These are phyloP conservation scores for Nibea albiflora DNA, from an alignment of 2,113 vertebrate species.

Conservation along the genomic window DNA sequence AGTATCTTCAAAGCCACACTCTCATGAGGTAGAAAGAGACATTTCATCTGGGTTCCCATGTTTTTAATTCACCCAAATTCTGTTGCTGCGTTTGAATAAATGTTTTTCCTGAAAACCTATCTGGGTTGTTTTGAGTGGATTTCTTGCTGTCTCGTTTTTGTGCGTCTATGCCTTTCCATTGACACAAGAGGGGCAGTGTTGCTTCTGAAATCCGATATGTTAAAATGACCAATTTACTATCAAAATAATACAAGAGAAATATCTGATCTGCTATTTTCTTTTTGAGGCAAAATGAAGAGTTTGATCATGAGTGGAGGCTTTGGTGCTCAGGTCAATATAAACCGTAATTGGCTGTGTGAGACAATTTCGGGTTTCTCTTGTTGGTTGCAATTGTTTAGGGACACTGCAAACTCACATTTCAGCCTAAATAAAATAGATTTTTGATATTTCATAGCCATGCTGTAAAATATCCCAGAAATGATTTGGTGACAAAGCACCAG, in stretches of 20 bases:
- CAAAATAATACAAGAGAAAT: neutral
- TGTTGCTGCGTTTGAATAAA: conserved; percentile 76
- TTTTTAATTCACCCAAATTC: conserved; percentile 40
- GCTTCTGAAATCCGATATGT: conserved; percentile 6
- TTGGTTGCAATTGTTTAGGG: conserved; percentile 1
- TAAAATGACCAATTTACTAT: neutral
- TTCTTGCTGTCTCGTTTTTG: neutral
- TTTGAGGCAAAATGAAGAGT: neutral
- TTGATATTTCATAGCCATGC: neutral
- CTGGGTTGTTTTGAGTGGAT: neutral
- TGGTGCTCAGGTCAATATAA: neutral
- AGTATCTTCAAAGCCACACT: conserved; percentile 54
- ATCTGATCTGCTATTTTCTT: neutral
- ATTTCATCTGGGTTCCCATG: conserved; percentile 36
- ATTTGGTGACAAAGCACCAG: conserved; percentile 21
- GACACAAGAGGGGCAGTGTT: conserved; percentile 77
- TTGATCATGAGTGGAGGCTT: neutral
- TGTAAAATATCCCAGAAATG: conserved; percentile 6
- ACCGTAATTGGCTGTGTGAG: neutral
- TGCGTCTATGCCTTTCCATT: neutral
- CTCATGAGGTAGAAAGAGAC: conserved; percentile 38
- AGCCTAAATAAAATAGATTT: neutral
- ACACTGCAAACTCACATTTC: neutral
- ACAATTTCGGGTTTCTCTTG: neutral
- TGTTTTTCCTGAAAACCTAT: conserved; percentile 52